phyloP scores from a whole-genome alignment of 2,113 vertebrate species.

The Ptychochromis oligacanthus region DNA sequence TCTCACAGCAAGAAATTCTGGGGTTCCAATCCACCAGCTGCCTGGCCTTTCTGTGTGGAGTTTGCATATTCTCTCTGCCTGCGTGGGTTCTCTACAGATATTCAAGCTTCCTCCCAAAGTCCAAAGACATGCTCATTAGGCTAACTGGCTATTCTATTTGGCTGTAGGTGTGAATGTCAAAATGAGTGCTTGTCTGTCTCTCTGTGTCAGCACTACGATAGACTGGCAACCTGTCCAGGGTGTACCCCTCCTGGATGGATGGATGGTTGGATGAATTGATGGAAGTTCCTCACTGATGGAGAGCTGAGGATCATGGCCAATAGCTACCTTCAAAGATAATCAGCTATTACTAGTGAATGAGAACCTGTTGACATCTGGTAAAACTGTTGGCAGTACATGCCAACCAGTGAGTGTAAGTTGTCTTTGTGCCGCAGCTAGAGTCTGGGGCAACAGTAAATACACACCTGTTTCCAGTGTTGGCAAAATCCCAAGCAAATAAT shows the following conservation, averaged over 20 bases:
- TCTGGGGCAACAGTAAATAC: not conserved
- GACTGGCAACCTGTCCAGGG: not conserved
- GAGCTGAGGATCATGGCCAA: not conserved
- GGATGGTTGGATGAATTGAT: not conserved
- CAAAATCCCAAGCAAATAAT: slow-evolving; percentile 33
- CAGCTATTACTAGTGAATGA: not conserved
- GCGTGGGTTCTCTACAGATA: too few relatives aligned
- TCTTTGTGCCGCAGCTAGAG: not conserved
- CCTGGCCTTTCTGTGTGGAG: too few relatives aligned
- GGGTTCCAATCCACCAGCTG: too few relatives aligned
- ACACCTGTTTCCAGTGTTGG: slow-evolving; percentile 26
- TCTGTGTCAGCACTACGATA: too few relatives aligned
- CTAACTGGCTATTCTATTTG: too few relatives aligned
- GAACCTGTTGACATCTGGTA: not conserved
- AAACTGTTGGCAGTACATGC: not conserved
- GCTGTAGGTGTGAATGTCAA: too few relatives aligned
- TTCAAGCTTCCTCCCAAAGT: too few relatives aligned
- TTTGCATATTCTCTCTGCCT: too few relatives aligned
- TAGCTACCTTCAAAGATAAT: not conserved
- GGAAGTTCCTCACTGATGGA: not conserved
- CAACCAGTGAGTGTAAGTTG: not conserved
- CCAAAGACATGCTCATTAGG: too few relatives aligned
- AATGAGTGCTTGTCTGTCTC: too few relatives aligned
- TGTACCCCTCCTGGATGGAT: not conserved
- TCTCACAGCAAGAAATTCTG: too few relatives aligned